phyloP scores from a whole-genome alignment of 2,888 invertebrate species.

The Ischnus inquisitorius region DNA sequence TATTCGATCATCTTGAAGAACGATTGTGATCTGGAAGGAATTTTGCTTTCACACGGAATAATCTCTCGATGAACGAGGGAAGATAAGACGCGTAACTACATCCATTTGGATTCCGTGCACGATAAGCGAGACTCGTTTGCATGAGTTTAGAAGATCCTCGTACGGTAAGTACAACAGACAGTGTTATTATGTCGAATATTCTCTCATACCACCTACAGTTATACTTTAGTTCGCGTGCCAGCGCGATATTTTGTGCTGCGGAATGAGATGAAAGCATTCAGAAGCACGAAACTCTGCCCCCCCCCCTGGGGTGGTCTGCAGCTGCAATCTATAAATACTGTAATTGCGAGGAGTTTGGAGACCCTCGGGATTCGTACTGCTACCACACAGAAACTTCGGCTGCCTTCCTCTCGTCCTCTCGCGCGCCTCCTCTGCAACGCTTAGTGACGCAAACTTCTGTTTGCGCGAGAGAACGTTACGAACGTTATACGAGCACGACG shows the following conservation, averaged over 20 bases:
- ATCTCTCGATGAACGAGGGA: background rate
- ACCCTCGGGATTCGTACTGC: slow-evolving; percentile 16
- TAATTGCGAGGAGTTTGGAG: slow-evolving; percentile 63
- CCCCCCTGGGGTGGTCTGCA: slow-evolving; percentile 64
- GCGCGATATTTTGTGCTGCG: slow-evolving; percentile 6
- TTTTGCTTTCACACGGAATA: background rate
- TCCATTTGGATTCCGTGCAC: background rate
- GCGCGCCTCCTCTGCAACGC: slow-evolving; percentile 30
- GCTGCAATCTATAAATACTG: slow-evolving; percentile 79
- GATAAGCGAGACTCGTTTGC: slow-evolving; percentile 2
- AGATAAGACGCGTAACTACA: background rate
- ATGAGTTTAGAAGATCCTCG: background rate
- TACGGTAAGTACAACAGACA: background rate
- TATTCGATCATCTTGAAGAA: background rate
- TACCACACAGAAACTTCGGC: slow-evolving; percentile 41
- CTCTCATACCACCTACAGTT: slow-evolving; percentile 28
- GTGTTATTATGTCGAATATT: slow-evolving; percentile 6
- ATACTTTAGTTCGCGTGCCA: slow-evolving; percentile 59
- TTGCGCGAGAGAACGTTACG: background rate
- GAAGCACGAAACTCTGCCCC: slow-evolving; percentile 60
- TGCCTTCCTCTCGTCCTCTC: slow-evolving; percentile 13
- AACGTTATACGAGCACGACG: background rate
- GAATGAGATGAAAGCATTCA: slow-evolving; percentile 55
- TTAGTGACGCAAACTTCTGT: slow-evolving; percentile 49
- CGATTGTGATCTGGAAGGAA: background rate